Evolutionary conservation across 2,113 vertebrate genomes (phyloP), one percentile per base, ranked within the genome.

Genomic region (Bombycilla garrulus): DNA sequence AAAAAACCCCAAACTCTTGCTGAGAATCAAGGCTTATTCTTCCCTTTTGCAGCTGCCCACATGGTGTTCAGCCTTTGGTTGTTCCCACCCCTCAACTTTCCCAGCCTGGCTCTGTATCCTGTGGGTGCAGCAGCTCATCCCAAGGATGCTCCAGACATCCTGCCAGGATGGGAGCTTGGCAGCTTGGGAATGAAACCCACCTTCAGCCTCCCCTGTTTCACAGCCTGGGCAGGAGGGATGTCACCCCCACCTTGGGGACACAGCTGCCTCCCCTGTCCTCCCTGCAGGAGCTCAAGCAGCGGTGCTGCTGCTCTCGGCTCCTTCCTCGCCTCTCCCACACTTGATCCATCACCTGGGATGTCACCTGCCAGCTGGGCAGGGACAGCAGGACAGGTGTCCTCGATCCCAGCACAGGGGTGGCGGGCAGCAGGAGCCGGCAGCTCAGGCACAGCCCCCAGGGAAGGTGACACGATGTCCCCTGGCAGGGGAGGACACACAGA

Each of bases 121-220:
- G 0, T 14, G 42, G 53, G 15, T 45, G 28, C 35, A 72, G 9
- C 58, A 61, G 35, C 67, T 54, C 4, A 0, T 22, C 71, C 6
- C 0, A 1, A 17, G 4, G 58, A 51, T 35, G 72, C 84, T 66
- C n/a, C 1, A 0, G 33, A 1, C 35, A 15, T 19, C 35, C 51
- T 17, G 47, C 71, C 28, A 8, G 56, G n/a, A 58, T 5, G 1
- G 66, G 56, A 85, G 45, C 50, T 31, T 29, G 61, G 70, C 3
- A 5, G 61, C 51, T 47, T 14, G 1, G 33, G 36, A 35, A 28
- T 25, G 29, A 54, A 72, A 28, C 2, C 11, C 6, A 4, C 48
- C 35, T 24, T 56, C 57, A 12, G 15, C 65, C 17, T 57, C 2
- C 24, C 8, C 65, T 44, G 56, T 36, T 42, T n/a, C 45, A 13